Conservation (phyloP, 2,888 invertebrate species). For the Pantelozetes paolii region DNA sequence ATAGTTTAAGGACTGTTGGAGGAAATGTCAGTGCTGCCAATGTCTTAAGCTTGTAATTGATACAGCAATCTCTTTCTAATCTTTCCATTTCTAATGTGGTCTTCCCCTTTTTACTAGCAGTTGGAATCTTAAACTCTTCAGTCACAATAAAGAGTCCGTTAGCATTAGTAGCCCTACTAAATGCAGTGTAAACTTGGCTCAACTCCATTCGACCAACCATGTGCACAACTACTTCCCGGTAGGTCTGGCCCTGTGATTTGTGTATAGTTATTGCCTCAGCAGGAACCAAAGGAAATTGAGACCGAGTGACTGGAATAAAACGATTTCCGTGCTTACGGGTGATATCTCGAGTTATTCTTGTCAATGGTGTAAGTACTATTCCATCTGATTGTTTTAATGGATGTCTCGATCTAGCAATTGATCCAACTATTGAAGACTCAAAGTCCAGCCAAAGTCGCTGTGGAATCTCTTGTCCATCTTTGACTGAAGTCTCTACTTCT, state of each 20-base stretch:
- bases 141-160: too few species aligned
- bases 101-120: too few species aligned
- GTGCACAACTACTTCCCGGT: slow-evolving; percentile 25
- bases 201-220: background rate
- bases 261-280: slow-evolving; percentile 47
- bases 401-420: background rate
- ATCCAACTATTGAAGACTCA: background rate
- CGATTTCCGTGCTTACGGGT: too few species aligned
- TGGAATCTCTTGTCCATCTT: background rate
- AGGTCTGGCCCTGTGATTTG: slow-evolving; percentile 47
- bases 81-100: too few species aligned
- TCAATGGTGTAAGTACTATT: background rate
- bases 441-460: background rate
- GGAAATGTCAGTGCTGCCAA: too few species aligned
- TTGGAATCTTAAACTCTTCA: too few species aligned
- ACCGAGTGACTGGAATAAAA: slow-evolving; percentile 22
- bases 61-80: too few species aligned
- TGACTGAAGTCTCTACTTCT: background rate
- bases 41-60: too few species aligned
- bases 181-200: background rate
- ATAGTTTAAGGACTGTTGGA: too few species aligned
- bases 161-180: background rate
- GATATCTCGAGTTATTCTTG: background rate
- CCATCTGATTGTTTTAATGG: background rate
- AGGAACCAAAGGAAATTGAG: slow-evolving; percentile 47